A percentile compares a stretch with the other conserved stretches of the same genome.
Evolutionary conservation across 2,797 vertebrate genomes (phyloP).

Genomic region (Loris lydekkerianus): DNA sequence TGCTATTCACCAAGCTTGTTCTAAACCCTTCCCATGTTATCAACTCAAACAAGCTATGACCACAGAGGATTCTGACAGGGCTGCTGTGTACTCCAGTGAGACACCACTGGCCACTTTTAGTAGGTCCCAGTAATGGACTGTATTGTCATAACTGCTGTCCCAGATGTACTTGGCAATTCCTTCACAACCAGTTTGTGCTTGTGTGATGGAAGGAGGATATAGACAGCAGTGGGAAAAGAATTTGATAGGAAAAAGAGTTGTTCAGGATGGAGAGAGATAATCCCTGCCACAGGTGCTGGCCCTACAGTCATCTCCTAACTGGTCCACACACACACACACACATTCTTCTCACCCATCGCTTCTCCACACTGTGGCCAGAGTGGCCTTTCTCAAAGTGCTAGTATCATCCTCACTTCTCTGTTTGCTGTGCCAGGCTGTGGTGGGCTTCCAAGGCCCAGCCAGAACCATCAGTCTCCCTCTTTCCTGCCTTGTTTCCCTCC

Average conservation of each 20-base stretch:
- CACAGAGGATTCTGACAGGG: conserved; percentile 39
- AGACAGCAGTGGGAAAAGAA: not conserved
- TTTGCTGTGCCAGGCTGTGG: not conserved
- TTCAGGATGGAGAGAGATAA: not conserved
- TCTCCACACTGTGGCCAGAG: not conserved
- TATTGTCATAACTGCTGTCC: not conserved
- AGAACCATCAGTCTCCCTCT: not conserved
- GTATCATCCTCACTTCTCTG: not conserved
- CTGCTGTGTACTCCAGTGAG: conserved; percentile 7
- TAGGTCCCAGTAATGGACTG: conserved; percentile 56
- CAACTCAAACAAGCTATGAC: not conserved
- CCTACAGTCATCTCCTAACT: not conserved
- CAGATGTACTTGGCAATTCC: not conserved
- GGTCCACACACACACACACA: not conserved
- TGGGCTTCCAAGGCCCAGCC: not conserved
- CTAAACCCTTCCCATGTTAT: no score
- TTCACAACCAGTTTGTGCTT: not conserved
- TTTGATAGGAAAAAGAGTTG: not conserved
- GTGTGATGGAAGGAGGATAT: not conserved
- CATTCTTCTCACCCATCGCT: not conserved
- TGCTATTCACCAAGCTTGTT: not conserved
- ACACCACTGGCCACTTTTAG: conserved; percentile 37
- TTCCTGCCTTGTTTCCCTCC: not conserved
- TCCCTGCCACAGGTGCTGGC: not conserved
- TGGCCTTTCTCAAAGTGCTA: not conserved